A percentile compares a stretch with the other conserved stretches of the same genome.
These are phyloP conservation scores for Teleopsis dalmanni DNA, from an alignment of 1,140 invertebrate species.

Conservation along the genomic window DNA sequence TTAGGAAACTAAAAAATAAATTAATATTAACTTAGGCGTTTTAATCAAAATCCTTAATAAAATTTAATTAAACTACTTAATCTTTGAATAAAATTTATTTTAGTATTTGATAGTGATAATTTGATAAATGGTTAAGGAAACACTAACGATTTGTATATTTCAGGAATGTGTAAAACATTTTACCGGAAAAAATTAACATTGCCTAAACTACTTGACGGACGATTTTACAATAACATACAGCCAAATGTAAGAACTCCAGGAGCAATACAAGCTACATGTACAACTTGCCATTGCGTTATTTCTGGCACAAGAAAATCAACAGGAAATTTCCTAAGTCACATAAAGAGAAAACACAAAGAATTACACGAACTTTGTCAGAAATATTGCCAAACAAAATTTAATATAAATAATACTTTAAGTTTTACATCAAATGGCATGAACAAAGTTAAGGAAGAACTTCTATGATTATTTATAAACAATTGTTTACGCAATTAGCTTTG, in stretches of 20 bases:
- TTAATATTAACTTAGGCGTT: not conserved
- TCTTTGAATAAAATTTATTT: not conserved
- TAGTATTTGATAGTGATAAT: not conserved
- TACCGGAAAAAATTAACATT: conserved; percentile 19
- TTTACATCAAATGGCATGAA: no score
- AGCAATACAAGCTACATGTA: conserved; percentile 39
- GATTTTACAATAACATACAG: conserved; percentile 39
- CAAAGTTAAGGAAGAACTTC: no score
- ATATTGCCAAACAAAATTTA: conserved; percentile 32
- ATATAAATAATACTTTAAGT: no score
- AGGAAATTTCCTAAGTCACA: conserved; percentile 38
- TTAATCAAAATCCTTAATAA: no score
- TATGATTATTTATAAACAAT: no score
- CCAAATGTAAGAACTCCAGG: conserved; percentile 37
- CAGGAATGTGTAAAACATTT: no score
- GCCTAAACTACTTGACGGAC: conserved; percentile 39
- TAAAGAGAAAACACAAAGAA: conserved; percentile 37
- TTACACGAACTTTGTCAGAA: conserved; percentile 28
- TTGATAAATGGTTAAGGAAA: not conserved
- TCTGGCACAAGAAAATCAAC: conserved; percentile 39
- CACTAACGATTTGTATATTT: not conserved
- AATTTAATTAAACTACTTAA: no score
- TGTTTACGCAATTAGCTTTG: no score
- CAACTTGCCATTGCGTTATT: conserved; percentile 32
- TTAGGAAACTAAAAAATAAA: conserved; percentile 4